A percentile compares a stretch with the other conserved stretches of the same genome.
Conservation (phyloP, 2,797 vertebrate species). For the Trachurus trachurus region DNA sequence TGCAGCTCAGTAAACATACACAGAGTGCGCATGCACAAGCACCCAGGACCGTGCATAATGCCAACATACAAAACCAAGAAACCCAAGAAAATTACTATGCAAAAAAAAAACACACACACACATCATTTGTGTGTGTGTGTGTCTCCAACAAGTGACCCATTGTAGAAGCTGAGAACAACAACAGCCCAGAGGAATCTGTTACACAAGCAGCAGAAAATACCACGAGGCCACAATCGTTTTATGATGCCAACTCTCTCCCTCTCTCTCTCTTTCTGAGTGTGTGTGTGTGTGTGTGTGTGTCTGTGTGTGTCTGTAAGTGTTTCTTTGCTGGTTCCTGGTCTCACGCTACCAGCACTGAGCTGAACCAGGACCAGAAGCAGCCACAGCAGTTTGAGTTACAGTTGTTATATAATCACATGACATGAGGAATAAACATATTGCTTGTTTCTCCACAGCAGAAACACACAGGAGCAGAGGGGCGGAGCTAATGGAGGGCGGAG, state of each 20-base stretch:
- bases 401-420: no score
- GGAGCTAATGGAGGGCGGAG: no score
- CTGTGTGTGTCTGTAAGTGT: not conserved
- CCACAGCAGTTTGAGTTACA: no score
- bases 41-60: no score
- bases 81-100: conserved; percentile 1
- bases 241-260: conserved; percentile 36
- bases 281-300: conserved; percentile 7
- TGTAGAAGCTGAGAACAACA: conserved; percentile 28
- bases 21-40: no score
- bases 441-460: no score
- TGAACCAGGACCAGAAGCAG: conserved; percentile 27
- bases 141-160: conserved; percentile 36
- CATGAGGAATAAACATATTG: no score
- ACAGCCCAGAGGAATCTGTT: conserved; percentile 49
- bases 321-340: conserved; percentile 2
- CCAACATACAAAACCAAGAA: conserved; percentile 2
- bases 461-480: no score
- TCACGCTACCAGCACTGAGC: conserved; percentile 10
- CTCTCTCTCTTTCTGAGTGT: not conserved
- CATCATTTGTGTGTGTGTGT: not conserved
- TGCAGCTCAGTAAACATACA: no score
- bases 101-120: conserved; percentile 3
- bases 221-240: conserved; percentile 66
- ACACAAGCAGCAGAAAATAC: conserved; percentile 67